Conservation (phyloP, 2,113 vertebrate genomes). For the Bos indicus region DNA sequence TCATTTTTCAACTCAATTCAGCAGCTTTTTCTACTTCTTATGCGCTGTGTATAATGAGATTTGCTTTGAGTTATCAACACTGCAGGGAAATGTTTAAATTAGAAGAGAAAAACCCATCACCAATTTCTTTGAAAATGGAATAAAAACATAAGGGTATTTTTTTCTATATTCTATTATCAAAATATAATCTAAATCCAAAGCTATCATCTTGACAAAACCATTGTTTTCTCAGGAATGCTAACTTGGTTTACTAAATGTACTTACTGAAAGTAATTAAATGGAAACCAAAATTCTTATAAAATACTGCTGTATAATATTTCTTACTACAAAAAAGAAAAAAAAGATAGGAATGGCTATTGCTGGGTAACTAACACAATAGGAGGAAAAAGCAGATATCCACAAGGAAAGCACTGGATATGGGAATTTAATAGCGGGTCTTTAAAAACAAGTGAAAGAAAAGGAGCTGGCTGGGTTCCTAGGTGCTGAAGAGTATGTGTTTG, state of each 20-base stretch:
- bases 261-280: conserved; percentile 65
- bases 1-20: conserved; percentile 59
- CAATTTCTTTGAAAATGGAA: conserved; percentile 65
- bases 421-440: not conserved
- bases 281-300: conserved; percentile 47
- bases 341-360: not conserved
- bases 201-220: conserved; percentile 20
- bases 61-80: conserved; percentile 68
- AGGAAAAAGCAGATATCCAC: not conserved
- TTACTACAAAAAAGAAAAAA: not conserved
- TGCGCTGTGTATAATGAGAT: conserved; percentile 59
- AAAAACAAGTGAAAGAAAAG: not conserved
- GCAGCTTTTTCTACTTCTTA: conserved; percentile 56
- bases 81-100: conserved; percentile 70
- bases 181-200: conserved; percentile 62
- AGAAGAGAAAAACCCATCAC: conserved; percentile 45
- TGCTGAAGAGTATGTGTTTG: not conserved
- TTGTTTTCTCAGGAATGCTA: conserved; percentile 50
- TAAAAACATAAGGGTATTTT: conserved; percentile 57
- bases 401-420: not conserved
- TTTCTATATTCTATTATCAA: conserved; percentile 59
- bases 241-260: conserved; percentile 57
- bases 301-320: conserved; percentile 25
- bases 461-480: not conserved
- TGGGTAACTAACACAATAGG: not conserved